Evolutionary conservation across 2,113 vertebrate genomes (phyloP).

Genomic region (Gopherus flavomarginatus): DNA sequence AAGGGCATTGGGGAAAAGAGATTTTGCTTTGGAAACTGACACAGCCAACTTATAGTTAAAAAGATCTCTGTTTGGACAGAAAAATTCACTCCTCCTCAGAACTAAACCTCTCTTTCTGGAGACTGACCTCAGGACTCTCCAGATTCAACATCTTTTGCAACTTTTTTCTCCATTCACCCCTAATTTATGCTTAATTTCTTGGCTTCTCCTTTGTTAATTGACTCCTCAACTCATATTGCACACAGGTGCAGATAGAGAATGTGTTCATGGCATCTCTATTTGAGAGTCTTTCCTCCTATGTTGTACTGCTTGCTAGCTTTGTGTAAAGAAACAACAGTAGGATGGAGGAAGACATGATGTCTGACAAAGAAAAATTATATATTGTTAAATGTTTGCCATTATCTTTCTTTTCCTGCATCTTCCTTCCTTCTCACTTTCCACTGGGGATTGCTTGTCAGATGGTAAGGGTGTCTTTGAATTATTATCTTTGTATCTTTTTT

Average conservation of each 20-base stretch:
- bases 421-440: neutral
- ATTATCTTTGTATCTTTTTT: no score
- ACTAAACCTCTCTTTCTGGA: no score
- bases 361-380: neutral
- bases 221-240: neutral
- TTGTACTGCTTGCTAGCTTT: neutral
- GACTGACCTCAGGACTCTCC: no score
- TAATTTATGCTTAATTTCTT: neutral
- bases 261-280: neutral
- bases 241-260: neutral
- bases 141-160: neutral
- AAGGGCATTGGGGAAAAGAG: neutral
- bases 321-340: neutral
- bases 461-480: no score
- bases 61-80: neutral
- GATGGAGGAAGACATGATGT: neutral
- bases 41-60: neutral
- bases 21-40: neutral
- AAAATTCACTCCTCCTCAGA: no score
- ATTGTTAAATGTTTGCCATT: neutral
- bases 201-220: neutral
- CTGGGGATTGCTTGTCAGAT: neutral
- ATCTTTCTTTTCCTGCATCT: neutral
- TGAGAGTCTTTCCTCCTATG: neutral
- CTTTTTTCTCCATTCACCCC: neutral